These are phyloP conservation scores for Anguilla pacifica DNA, from an alignment of 2,797 vertebrate genomes.

Conservation along the genomic window DNA sequence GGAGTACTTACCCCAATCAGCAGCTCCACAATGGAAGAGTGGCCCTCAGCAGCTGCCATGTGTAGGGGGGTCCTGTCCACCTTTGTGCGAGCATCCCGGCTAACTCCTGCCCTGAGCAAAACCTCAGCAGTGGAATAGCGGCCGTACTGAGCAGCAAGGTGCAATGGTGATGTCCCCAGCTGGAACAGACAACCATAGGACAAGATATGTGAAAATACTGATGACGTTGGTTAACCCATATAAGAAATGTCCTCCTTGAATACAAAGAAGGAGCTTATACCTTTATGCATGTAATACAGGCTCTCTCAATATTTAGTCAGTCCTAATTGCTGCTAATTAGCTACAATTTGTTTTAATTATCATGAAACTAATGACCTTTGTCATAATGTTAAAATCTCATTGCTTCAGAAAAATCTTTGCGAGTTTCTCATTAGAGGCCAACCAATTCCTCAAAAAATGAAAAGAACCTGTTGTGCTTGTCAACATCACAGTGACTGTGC, in stretches of 20 bases:
- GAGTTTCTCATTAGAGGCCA: not conserved
- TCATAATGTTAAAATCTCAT: not conserved
- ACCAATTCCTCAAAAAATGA: not conserved
- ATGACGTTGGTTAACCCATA: not conserved
- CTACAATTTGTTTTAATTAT: not conserved
- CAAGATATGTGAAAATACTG: not conserved
- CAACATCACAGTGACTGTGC: not conserved
- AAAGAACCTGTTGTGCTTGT: not conserved
- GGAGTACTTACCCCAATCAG: conserved; percentile 79
- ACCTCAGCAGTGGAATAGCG: conserved; percentile 91
- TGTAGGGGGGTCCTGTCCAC: conserved; percentile 92
- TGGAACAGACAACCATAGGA: conserved; percentile 46
- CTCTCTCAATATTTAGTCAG: not conserved
- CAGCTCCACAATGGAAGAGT: conserved; percentile 84
- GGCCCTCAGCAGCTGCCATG: conserved; percentile 89
- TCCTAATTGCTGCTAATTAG: not conserved
- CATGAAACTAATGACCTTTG: not conserved
- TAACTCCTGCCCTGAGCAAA: conserved; percentile 87
- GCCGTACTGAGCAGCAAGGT: conserved; percentile 88
- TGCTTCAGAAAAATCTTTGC: not conserved
- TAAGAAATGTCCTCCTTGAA: not conserved
- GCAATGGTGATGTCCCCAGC: conserved; percentile 89
- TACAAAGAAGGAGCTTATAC: not conserved
- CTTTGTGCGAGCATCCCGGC: conserved; percentile 90
- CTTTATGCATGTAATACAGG: not conserved